These are phyloP conservation scores for Passer domesticus DNA, from an alignment of 2,113 vertebrate species.

Conservation along the genomic window DNA sequence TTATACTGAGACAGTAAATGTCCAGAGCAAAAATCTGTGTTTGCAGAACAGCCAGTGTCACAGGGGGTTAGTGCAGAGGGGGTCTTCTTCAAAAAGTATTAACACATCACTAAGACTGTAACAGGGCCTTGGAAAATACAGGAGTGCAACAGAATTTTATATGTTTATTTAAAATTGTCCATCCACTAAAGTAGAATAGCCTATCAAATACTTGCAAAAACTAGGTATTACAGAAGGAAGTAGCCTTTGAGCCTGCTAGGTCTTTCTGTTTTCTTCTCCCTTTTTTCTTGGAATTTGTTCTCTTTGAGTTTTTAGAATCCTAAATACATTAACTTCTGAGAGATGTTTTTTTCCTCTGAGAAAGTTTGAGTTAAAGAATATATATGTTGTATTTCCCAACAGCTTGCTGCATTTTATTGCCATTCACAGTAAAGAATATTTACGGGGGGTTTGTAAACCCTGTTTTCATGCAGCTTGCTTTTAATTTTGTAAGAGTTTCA, in stretches of 20 bases:
- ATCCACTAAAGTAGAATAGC: neutral
- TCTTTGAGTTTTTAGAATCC: neutral
- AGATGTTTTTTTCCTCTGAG: neutral
- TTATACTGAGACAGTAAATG: neutral
- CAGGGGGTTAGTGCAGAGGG: neutral
- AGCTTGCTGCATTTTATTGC: neutral
- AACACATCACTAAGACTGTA: neutral
- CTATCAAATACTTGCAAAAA: neutral
- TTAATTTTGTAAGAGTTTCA: neutral
- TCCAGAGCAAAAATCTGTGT: neutral
- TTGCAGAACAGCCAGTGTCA: neutral
- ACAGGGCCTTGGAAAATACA: neutral
- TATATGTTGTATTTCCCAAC: neutral
- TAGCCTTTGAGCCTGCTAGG: neutral
- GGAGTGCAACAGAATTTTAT: neutral
- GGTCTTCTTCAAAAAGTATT: neutral
- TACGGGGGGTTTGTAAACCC: neutral
- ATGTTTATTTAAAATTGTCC: neutral
- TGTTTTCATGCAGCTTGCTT: neutral
- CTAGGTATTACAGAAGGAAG: neutral
- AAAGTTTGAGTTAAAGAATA: neutral
- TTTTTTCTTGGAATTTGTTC: neutral
- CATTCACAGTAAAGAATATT: neutral
- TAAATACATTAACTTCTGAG: neutral
- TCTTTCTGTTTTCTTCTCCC: neutral